These are phyloP conservation scores for Galemys pyrenaicus DNA, from an alignment of 2,113 vertebrate genomes.

Conservation along the genomic window DNA sequence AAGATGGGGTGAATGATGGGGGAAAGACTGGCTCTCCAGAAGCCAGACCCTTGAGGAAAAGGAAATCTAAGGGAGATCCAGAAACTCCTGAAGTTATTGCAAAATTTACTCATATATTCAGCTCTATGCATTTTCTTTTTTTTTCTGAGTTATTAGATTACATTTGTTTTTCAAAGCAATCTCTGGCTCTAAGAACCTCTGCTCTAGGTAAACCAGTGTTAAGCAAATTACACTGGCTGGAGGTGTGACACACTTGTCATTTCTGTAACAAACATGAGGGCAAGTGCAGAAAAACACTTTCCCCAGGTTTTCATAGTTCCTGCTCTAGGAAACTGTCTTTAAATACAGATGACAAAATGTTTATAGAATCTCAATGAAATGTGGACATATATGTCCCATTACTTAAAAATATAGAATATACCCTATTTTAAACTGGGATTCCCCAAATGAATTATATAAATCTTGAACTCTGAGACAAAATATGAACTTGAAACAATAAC, in stretches of 20 bases:
- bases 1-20: too few species aligned
- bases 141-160: too few species aligned
- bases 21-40: neutral
- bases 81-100: neutral
- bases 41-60: neutral
- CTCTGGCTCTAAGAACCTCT: neutral
- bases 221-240: neutral
- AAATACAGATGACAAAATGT: constrained; percentile 22
- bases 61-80: neutral
- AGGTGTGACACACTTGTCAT: neutral
- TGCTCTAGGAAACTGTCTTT: neutral
- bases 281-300: neutral
- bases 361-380: neutral
- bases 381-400: neutral
- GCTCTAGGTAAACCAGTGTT: neutral
- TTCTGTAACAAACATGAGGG: neutral
- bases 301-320: neutral
- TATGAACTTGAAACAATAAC: neutral
- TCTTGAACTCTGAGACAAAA: constrained; percentile 40
- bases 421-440: neutral
- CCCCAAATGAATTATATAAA: neutral
- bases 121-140: neutral
- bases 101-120: neutral
- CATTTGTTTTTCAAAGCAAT: neutral
- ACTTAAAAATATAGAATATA: neutral